Percentiles rank a stretch among this genome's conserved stretches.
Evolutionary conservation across 2,888 invertebrate genomes (phyloP).

Genomic region (Diaprepes abbreviatus): DNA sequence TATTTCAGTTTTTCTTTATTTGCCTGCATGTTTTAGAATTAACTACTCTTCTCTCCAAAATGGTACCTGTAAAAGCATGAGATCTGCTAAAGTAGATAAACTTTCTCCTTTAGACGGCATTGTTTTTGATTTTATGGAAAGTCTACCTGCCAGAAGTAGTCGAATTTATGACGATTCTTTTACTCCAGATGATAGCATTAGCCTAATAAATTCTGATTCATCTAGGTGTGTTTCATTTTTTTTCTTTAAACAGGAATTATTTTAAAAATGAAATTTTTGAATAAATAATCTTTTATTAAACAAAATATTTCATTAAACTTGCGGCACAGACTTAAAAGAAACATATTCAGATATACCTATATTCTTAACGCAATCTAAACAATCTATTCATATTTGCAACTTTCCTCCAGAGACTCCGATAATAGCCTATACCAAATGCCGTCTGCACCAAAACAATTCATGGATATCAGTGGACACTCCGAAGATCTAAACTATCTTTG

Average conservation of each 20-base stretch:
- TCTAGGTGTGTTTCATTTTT: constrained; percentile 36
- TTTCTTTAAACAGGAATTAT: no score
- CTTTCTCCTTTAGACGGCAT: constrained; percentile 63
- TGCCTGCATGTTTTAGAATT: constrained; percentile 42
- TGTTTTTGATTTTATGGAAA: constrained; percentile 65
- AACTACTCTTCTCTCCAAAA: background rate
- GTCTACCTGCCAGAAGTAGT: constrained; percentile 29
- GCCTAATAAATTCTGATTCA: constrained; percentile 31
- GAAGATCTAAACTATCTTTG: constrained; percentile 70
- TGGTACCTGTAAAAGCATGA: constrained; percentile 37
- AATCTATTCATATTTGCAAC: no score
- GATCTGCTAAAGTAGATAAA: constrained; percentile 34
- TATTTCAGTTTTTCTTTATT: background rate
- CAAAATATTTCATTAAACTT: no score
- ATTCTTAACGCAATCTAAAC: no score
- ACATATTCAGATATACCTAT: no score
- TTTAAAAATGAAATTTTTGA: no score
- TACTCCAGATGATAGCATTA: constrained; percentile 29
- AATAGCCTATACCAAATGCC: constrained; percentile 73
- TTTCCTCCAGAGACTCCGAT: constrained; percentile 70
- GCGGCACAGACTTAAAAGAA: no score
- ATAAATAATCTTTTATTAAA: no score
- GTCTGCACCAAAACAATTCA: constrained; percentile 71
- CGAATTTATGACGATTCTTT: constrained; percentile 51
- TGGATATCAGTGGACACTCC: constrained; percentile 72